Conservation (phyloP, 1,140 invertebrate genomes). For the Drosophila gunungcola region DNA sequence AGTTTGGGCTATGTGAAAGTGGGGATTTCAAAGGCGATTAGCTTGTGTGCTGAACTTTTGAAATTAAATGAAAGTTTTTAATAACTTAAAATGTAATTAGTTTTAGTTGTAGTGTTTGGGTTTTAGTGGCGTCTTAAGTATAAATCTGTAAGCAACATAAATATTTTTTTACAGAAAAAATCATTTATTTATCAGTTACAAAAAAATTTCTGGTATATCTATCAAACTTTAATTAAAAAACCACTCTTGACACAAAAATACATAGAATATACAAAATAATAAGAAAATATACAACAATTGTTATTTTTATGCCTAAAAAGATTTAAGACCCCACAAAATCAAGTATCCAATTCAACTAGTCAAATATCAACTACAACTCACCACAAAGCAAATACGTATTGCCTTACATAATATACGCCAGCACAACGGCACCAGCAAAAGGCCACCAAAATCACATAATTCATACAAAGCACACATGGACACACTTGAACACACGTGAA, state of each 20-base stretch:
- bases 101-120: neutral
- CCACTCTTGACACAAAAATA: too few species aligned
- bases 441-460: constrained; percentile 43
- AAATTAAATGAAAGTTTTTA: constrained; percentile 17
- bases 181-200: too few species aligned
- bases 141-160: too few species aligned
- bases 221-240: neutral
- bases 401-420: constrained; percentile 25
- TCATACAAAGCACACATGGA: constrained; percentile 9
- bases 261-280: too few species aligned
- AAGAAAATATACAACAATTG: too few species aligned
- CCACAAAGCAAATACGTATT: constrained; percentile 45
- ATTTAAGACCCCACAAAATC: neutral
- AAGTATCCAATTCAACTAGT: neutral
- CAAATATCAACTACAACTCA: constrained; percentile 30
- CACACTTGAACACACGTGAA: constrained; percentile 16
- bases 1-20: constrained; percentile 18
- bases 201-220: too few species aligned
- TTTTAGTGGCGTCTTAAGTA: neutral
- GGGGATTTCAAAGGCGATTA: constrained; percentile 15
- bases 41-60: constrained; percentile 2
- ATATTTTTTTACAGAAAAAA: too few species aligned
- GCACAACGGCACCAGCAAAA: constrained; percentile 4
- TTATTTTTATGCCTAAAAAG: neutral
- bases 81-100: constrained; percentile 6